These are phyloP conservation scores for Sepioteuthis lessoniana DNA, from an alignment of 2,888 invertebrate genomes.

Conservation along the genomic window DNA sequence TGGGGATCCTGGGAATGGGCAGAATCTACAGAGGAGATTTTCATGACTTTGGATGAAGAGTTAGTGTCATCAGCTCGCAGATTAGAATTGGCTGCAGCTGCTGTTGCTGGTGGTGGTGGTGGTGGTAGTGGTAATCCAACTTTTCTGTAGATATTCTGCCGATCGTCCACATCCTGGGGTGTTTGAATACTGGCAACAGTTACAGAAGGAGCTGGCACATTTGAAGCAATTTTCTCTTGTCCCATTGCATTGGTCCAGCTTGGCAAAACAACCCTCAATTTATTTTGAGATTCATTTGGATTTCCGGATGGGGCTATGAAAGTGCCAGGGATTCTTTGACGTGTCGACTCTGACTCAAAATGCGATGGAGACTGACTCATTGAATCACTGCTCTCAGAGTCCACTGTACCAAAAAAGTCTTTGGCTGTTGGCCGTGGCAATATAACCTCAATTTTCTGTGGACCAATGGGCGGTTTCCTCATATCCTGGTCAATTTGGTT, in stretches of 20 bases:
- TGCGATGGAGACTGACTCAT: conserved; percentile 36
- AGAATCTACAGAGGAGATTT: conserved; percentile 25
- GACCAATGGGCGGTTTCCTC: conserved; percentile 19
- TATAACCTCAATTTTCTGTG: conserved; percentile 44
- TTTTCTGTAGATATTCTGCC: conserved; percentile 10
- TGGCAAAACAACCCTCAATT: not conserved
- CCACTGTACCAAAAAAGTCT: conserved; percentile 41
- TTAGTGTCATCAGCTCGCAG: not conserved
- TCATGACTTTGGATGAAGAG: conserved; percentile 24
- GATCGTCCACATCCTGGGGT: conserved; percentile 14
- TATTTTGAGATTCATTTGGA: conserved; percentile 23
- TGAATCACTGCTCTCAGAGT: conserved; percentile 42
- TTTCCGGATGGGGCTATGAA: not conserved
- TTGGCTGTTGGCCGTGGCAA: conserved; percentile 41
- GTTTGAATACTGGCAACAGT: not conserved
- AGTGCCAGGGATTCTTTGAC: not conserved
- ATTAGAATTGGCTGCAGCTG: no score
- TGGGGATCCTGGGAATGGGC: conserved; percentile 37
- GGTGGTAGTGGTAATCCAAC: not conserved
- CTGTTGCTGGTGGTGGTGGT: not conserved
- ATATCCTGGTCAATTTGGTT: conserved; percentile 37
- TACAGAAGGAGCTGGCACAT: not conserved
- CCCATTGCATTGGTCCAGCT: conserved; percentile 10
- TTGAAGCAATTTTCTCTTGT: not conserved
- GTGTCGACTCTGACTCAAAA: not conserved